Base-by-base conservation (phyloP, 2,888 invertebrate genomes). In the Holacanthella duospinosa region DNA sequence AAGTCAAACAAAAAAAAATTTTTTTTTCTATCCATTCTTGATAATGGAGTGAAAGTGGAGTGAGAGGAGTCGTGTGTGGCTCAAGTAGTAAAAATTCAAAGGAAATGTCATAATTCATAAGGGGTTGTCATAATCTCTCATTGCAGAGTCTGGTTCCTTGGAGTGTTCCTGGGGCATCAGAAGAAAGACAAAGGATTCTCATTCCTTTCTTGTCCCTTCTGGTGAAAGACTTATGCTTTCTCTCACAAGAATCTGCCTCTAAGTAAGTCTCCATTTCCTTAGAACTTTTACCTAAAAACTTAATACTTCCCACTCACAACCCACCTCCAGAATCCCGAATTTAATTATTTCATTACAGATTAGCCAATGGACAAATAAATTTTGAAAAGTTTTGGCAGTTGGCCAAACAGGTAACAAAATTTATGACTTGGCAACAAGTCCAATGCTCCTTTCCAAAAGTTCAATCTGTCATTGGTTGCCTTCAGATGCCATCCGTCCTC, bases 311-410 rank as follows among this genome's bases (percentile, higher is more conserved):
- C n/a, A n/a, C n/a, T n/a, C n/a, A n/a, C n/a, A n/a, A 12, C n/a
- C 6, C 43, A 12, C 12, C 27, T 26, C 29, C 57, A 21, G 12
- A 57, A 36, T 26, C 4, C n/a, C n/a, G n/a, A 36, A 43, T 28
- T 48, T n/a, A 9, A 36, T 6, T 48, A 9, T 29, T 29, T 55
- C 12, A 56, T 56, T 48, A 29, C 76, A 87, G 87, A 75, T 80
- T 89, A 74, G 85, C 87, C 65, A 88, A 88, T 78, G 89, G 89
- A 67, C 91, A 93, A 77, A 88, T 96, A 74, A 95, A 96, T 80
- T 93, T 94, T 78, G 91, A 93, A 79, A 95, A 94, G 81, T 93
- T 93, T 78, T 86, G 88, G 83, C 86, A 93, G 76, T 82, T 96
- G 68, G 90, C 93, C 65, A 91, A 93, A 75, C 91, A 93, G 79